phyloP scores from a whole-genome alignment of 2,113 vertebrate genomes.

The Oryzias curvinotus region DNA sequence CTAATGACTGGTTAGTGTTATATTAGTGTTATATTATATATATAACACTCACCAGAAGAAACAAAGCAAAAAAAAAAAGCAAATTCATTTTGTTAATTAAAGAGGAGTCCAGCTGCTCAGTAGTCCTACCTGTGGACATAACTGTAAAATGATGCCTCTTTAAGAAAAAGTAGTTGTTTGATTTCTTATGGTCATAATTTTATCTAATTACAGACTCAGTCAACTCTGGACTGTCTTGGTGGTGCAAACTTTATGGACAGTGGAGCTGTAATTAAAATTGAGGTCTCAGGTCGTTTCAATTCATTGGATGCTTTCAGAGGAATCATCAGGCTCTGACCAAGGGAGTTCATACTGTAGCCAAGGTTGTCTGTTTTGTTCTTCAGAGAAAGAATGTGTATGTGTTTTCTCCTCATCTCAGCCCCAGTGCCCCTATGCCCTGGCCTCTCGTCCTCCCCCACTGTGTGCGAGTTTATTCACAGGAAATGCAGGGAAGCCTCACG shows the following conservation, averaged over 20 bases:
- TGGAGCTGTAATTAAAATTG: constrained; percentile 60
- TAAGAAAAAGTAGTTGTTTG: constrained; percentile 3
- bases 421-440: constrained; percentile 70
- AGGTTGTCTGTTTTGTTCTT: constrained; percentile 63
- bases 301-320: constrained; percentile 66
- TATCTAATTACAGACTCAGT: constrained; percentile 25
- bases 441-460: constrained; percentile 78
- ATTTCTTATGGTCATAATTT: constrained; percentile 27
- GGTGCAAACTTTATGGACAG: constrained; percentile 35
- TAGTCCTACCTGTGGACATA: neutral
- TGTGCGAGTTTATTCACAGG: constrained; percentile 81
- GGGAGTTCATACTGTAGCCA: constrained; percentile 66
- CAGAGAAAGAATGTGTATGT: constrained; percentile 62
- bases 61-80: too few species aligned
- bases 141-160: neutral
- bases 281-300: constrained; percentile 66
- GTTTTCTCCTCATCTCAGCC: constrained; percentile 61
- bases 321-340: constrained; percentile 57
- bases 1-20: too few species aligned
- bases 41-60: too few species aligned
- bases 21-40: too few species aligned
- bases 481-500: constrained; percentile 83
- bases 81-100: too few species aligned
- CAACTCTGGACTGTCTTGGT: constrained; percentile 10
- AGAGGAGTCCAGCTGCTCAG: too few species aligned